Base-by-base conservation (phyloP, 2,888 invertebrate genomes). In the Schizotus pectinicornis region DNA sequence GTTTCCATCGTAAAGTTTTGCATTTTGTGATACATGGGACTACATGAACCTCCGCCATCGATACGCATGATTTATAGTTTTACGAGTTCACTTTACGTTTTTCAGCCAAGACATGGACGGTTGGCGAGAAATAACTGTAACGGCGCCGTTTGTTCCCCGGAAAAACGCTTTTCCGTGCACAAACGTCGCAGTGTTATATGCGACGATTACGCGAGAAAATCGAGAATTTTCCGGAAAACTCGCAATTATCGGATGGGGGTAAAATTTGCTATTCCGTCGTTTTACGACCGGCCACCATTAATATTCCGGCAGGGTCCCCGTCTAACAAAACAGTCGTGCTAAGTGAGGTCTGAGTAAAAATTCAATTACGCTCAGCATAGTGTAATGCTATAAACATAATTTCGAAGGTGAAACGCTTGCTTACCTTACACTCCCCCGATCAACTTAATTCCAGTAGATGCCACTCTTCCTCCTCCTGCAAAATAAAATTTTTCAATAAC, bases 1-100 rank as follows among this genome's bases (percentile, higher is more conserved):
- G 52, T 64, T 65, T 65, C 62, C 54, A 53, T 63, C 67, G 63
- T 65, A 64, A 66, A 67, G 62, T 66, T 67, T 66, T 59, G 62
- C 65, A 64, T 67, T 64, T 66, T 59, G 59, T 49, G 45, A 62
- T 62, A 59, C 59, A 54, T 36, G 49, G 36, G 54, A 36, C 54
- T 48, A 47, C 48, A 49, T 48, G 41, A 22, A 43, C 32, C 50
- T 22, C 37, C 7, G n/a, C 11, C 52, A 56, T 57, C 57, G 52
- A 57, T 57, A 56, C 52, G 22, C 52, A 32, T 57, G 57, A 57
- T 57, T 57, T 52, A 57, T 51, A 47, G 57, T 51, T 57, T 57
- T 57, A 57, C 57, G 52, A 57, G 39, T 39, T 50, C 50, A 50
- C 38, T 56, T 56, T 57, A 39, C 46, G 33, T 57, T 57, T 56